Evolutionary conservation across 2,888 invertebrate species (phyloP).

Genomic region (Odontocolon sp.): DNA sequence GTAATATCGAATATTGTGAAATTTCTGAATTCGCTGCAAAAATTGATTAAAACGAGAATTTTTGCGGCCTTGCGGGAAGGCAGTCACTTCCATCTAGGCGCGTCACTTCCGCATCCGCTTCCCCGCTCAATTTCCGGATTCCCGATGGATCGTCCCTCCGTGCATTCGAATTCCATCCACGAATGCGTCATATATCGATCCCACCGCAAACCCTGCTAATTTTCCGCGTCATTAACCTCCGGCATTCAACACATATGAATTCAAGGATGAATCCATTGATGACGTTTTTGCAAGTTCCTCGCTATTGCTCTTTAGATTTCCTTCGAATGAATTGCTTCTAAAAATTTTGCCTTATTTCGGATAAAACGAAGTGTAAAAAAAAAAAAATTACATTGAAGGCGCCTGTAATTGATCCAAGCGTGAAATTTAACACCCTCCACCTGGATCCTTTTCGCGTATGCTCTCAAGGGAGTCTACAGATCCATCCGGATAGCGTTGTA

Average conservation of each 20-base stretch:
- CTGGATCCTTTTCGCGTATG: conserved; percentile 36
- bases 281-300: not conserved
- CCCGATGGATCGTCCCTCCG: conserved; percentile 28
- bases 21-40: not conserved
- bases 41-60: too few relatives aligned
- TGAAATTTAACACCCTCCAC: conserved; percentile 52
- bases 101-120: conserved; percentile 75
- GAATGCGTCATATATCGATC: conserved; percentile 10
- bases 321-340: too few relatives aligned
- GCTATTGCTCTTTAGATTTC: conserved; percentile 8
- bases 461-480: conserved; percentile 6
- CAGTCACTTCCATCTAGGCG: conserved; percentile 65
- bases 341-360: too few relatives aligned
- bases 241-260: conserved; percentile 21
- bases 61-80: not conserved
- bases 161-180: conserved; percentile 18
- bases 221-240: conserved; percentile 35
- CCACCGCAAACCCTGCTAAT: conserved; percentile 7
- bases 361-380: not conserved
- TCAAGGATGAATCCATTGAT: conserved; percentile 3
- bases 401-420: conserved; percentile 43
- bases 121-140: conserved; percentile 74
- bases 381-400: not conserved
- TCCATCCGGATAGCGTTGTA: conserved; percentile 2
- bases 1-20: not conserved